Conservation (phyloP, 2,888 invertebrate species). For the Tetrapedia diversipes region DNA sequence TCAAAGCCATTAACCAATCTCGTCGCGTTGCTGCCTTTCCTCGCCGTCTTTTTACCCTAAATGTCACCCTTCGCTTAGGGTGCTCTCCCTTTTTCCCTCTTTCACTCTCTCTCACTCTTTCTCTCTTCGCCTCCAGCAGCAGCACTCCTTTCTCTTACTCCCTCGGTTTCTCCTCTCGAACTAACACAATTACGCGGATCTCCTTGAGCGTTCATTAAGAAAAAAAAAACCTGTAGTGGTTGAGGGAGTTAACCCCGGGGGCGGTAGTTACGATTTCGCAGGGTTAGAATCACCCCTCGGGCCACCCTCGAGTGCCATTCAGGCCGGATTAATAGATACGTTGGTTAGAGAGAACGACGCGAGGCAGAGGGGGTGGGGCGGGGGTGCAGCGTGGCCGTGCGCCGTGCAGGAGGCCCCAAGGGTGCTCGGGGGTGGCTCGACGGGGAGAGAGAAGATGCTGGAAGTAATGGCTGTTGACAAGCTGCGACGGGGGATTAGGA, state of each 20-base stretch:
- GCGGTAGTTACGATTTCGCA: conserved; percentile 77
- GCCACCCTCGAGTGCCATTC: conserved; percentile 81
- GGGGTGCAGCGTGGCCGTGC: conserved; percentile 32
- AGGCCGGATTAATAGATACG: conserved; percentile 81
- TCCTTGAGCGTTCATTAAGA: conserved; percentile 79
- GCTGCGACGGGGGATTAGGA: conserved; percentile 79
- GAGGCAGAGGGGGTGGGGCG: conserved; percentile 23
- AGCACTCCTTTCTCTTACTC: not conserved
- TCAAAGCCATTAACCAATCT: conserved; percentile 79
- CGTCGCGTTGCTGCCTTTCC: conserved; percentile 66
- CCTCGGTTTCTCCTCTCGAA: conserved; percentile 68
- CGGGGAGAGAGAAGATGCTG: conserved; percentile 79
- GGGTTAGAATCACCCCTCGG: conserved; percentile 73
- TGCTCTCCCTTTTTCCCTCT: conserved; percentile 33
- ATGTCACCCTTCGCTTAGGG: conserved; percentile 73
- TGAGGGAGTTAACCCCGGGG: conserved; percentile 61
- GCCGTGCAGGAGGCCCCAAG: conserved; percentile 53
- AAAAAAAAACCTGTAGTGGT: conserved; percentile 69
- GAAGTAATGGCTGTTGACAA: conserved; percentile 83
- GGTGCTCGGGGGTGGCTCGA: conserved; percentile 60
- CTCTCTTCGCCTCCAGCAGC: not conserved
- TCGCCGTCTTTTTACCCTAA: conserved; percentile 67
- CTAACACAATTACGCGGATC: conserved; percentile 78
- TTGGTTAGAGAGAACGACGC: conserved; percentile 72
- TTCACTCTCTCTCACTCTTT: conserved; percentile 20